These are phyloP conservation scores for Leucopternis melanops DNA, from an alignment of 2,113 vertebrate genomes.

Conservation along the genomic window DNA sequence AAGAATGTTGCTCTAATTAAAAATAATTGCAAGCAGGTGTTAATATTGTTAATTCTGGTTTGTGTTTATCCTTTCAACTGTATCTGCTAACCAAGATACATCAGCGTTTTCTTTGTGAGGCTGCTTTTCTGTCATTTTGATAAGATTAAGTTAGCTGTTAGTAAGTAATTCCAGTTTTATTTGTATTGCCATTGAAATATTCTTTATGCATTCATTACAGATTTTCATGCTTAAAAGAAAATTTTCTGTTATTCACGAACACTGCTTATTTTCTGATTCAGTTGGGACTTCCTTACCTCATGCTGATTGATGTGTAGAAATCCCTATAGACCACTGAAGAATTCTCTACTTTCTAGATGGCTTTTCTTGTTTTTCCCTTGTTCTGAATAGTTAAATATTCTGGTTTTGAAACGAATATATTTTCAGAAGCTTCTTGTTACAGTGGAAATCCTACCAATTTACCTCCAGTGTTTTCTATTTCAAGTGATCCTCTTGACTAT, in stretches of 20 bases:
- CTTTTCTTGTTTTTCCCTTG: background rate
- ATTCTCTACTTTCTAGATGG: background rate
- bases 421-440: background rate
- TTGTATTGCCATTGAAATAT: background rate
- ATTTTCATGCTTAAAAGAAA: background rate
- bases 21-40: background rate
- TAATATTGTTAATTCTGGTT: background rate
- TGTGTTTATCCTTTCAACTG: background rate
- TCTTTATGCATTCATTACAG: background rate
- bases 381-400: background rate
- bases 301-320: background rate
- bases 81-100: background rate
- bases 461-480: background rate
- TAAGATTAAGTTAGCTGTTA: background rate
- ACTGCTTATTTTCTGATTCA: background rate
- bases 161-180: background rate
- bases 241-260: background rate
- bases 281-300: background rate
- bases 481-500: background rate
- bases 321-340: background rate
- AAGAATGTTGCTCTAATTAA: background rate
- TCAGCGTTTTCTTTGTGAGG: background rate
- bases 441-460: background rate
- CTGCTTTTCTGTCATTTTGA: background rate
- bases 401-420: background rate